Evolutionary conservation across 1,140 invertebrate genomes (phyloP), one percentile per base, ranked within the genome.

Genomic region (Aphaenogaster floridana): DNA sequence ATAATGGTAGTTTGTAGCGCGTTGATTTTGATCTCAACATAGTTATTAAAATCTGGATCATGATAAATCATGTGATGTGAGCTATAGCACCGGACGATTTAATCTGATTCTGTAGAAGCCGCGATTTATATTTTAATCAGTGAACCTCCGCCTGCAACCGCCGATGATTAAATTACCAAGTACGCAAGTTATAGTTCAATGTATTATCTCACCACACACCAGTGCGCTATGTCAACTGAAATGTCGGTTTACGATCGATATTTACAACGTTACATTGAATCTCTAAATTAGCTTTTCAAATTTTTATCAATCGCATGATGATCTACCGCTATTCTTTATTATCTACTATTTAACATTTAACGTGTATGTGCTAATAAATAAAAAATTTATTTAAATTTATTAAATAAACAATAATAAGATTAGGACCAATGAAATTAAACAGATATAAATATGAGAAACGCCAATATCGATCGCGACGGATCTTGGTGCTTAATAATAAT

Each of bases 41-140:
- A 39, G 77, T 87, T 83, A 72, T 74, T 68, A 45, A 63, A 76
- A 54, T 34, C 72, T 87, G 81, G 68, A 89, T 90, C 78, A 74
- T 50, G 42, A 54, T 71, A 74, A 83, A 54, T 61, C 85, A 52
- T 13, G 42, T 61, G 48, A 81, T 87, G 79, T 83, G 84, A 72
- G 54, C 64, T 66, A 48, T 68, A 57, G 48, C 80, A 74, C 72
- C 57, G 74, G 34, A 76, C 79, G 84, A 61, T 92, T 87, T 91
- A 92, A 92, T 91, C 89, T 72, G 90, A 92, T 91, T 68, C 66
- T 42, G 54, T 86, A 69, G 87, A 84, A 78, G 59, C 52, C 64
- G 85, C 90, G 90, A 92, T 92, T 92, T 92, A 92, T 92, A 92
- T 88, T 92, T 92, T 92, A 92, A 92, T 92, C 92, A 91, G 91